These are phyloP conservation scores for Amiota minor DNA, from an alignment of 2,888 invertebrate species.

Conservation along the genomic window DNA sequence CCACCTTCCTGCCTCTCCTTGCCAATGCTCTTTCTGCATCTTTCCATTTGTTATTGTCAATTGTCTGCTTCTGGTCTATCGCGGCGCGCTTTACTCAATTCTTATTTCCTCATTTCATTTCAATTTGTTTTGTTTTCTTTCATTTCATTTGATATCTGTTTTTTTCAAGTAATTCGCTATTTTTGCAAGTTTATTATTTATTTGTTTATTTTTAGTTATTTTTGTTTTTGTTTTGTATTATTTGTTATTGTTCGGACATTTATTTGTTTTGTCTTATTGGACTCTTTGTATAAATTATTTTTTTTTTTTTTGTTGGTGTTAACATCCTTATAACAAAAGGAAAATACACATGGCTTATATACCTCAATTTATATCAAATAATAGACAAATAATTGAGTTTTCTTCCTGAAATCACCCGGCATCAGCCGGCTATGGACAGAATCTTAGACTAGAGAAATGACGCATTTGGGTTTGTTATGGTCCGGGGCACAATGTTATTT, in stretches of 20 bases:
- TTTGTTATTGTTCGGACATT: neutral
- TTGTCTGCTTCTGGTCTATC: conserved; percentile 9
- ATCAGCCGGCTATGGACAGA: no score
- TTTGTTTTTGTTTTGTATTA: neutral
- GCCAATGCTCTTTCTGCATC: neutral
- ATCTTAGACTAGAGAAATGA: no score
- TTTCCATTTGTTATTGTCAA: neutral
- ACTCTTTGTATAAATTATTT: no score
- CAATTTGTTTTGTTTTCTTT: conserved; percentile 16
- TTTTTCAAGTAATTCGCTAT: conserved; percentile 14
- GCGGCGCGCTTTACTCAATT: neutral
- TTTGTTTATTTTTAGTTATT: neutral
- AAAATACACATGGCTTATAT: no score
- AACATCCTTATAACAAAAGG: no score
- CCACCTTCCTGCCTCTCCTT: neutral
- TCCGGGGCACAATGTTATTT: no score
- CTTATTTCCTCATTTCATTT: neutral
- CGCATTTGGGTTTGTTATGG: no score
- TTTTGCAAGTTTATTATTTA: conserved; percentile 25
- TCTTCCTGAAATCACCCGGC: no score
- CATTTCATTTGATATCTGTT: neutral
- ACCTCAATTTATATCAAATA: no score
- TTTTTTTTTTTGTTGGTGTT: no score
- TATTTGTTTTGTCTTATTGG: neutral
- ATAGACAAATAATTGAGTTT: no score